Evolutionary conservation across 2,888 invertebrate genomes (phyloP).

Genomic region (Aporophyla lueneburgensis): DNA sequence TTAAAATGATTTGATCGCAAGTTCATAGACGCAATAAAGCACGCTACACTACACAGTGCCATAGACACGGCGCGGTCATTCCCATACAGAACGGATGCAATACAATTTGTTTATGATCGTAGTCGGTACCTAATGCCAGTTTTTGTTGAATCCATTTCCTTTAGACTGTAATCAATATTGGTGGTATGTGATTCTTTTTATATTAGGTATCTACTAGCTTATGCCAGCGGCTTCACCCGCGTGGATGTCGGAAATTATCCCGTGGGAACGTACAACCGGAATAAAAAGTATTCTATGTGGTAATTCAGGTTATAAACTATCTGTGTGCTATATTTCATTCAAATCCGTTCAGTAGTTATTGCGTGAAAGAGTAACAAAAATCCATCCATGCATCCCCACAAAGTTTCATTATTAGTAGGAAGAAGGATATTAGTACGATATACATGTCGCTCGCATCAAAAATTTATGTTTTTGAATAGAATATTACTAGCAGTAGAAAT

Average conservation of each 20-base stretch:
- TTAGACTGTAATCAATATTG: constrained; percentile 36
- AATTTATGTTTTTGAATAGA: constrained; percentile 18
- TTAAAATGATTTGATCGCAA: neutral
- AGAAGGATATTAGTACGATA: too few relatives aligned
- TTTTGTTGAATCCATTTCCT: constrained; percentile 53
- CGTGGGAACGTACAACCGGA: too few relatives aligned
- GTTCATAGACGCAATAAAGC: neutral
- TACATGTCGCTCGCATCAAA: constrained; percentile 15
- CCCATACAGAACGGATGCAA: constrained; percentile 43
- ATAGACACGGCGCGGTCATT: neutral
- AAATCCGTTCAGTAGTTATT: too few relatives aligned
- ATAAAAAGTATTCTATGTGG: too few relatives aligned
- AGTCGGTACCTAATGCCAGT: constrained; percentile 34
- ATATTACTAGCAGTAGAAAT: neutral
- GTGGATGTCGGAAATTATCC: too few relatives aligned
- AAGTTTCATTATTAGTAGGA: too few relatives aligned
- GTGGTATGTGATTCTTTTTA: constrained; percentile 1
- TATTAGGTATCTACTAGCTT: neutral
- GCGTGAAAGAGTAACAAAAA: too few relatives aligned
- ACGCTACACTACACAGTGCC: neutral
- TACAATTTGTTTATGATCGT: constrained; percentile 47
- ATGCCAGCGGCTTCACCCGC: too few relatives aligned
- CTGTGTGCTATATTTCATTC: too few relatives aligned
- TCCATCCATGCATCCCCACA: too few relatives aligned
- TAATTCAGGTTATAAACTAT: too few relatives aligned